phyloP scores from a whole-genome alignment of 2,797 vertebrate species.

The Girardinus metallicus region DNA sequence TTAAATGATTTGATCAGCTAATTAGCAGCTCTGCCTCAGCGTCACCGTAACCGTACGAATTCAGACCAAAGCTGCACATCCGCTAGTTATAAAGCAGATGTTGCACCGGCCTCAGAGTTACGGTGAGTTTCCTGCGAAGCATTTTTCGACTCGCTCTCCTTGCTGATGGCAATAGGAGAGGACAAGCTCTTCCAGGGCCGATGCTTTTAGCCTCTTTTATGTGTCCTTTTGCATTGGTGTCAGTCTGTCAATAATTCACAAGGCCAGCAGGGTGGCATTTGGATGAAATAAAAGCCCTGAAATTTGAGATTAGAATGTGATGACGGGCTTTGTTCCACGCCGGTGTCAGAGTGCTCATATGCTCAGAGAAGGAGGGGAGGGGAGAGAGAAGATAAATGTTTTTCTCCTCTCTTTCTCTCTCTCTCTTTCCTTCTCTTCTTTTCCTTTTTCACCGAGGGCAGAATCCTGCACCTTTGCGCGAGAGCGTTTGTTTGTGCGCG shows the following conservation, averaged over 20 bases:
- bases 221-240: slow-evolving; percentile 81
- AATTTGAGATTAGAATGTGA: slow-evolving; percentile 80
- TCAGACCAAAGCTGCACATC: slow-evolving; percentile 61
- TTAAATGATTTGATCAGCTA: slow-evolving; percentile 56
- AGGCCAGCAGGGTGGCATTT: slow-evolving; percentile 80
- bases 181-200: slow-evolving; percentile 75
- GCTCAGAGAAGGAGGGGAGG: slow-evolving; percentile 55
- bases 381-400: slow-evolving; percentile 67
- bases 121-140: slow-evolving; percentile 57
- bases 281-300: slow-evolving; percentile 80
- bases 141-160: slow-evolving; percentile 61
- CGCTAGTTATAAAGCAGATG: slow-evolving; percentile 61
- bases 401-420: slow-evolving; percentile 45
- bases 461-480: slow-evolving; percentile 62
- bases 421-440: slow-evolving; percentile 46
- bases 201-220: slow-evolving; percentile 81
- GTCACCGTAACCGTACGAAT: slow-evolving; percentile 33
- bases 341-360: slow-evolving; percentile 69
- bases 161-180: slow-evolving; percentile 73
- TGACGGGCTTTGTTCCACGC: slow-evolving; percentile 76
- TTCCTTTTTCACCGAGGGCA: slow-evolving; percentile 70
- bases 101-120: slow-evolving; percentile 53
- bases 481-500: slow-evolving; percentile 47
- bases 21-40: slow-evolving; percentile 45
- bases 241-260: slow-evolving; percentile 83